Evolutionary conservation across 2,113 vertebrate species (phyloP).

Genomic region (Menidia beryllina): DNA sequence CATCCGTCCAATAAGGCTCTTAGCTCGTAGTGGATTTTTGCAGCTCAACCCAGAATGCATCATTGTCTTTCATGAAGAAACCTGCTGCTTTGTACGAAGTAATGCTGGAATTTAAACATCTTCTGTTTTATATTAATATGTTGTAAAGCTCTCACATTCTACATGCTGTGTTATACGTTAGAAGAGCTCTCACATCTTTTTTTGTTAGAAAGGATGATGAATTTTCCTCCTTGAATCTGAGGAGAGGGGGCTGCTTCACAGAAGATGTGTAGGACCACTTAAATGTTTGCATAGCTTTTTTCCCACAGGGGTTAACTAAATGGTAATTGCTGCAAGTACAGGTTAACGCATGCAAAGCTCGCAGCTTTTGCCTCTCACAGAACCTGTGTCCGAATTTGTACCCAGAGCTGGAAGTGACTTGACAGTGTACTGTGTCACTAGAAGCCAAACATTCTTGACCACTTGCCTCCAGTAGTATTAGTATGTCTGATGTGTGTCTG

Average conservation of each 20-base stretch:
- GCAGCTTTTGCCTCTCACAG: background rate
- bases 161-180: too few relatives aligned
- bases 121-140: background rate
- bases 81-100: too few relatives aligned
- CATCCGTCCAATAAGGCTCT: background rate
- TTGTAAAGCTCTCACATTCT: too few relatives aligned
- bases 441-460: slow-evolving; percentile 49
- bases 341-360: background rate
- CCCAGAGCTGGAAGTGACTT: slow-evolving; percentile 38
- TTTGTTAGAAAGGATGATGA: background rate
- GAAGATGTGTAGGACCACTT: too few relatives aligned
- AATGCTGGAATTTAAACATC: background rate
- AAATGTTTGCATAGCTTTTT: too few relatives aligned
- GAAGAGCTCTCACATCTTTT: too few relatives aligned
- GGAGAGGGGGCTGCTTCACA: too few relatives aligned
- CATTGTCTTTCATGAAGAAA: background rate
- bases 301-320: background rate
- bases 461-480: slow-evolving; percentile 28
- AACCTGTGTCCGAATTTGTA: slow-evolving; percentile 8
- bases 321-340: background rate
- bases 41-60: slow-evolving; percentile 13
- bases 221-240: too few relatives aligned
- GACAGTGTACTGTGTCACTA: slow-evolving; percentile 42
- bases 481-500: slow-evolving; percentile 20
- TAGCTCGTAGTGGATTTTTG: slow-evolving; percentile 12